Evolutionary conservation across 2,797 vertebrate genomes (phyloP).

Genomic region (Hippoglossus hippoglossus): DNA sequence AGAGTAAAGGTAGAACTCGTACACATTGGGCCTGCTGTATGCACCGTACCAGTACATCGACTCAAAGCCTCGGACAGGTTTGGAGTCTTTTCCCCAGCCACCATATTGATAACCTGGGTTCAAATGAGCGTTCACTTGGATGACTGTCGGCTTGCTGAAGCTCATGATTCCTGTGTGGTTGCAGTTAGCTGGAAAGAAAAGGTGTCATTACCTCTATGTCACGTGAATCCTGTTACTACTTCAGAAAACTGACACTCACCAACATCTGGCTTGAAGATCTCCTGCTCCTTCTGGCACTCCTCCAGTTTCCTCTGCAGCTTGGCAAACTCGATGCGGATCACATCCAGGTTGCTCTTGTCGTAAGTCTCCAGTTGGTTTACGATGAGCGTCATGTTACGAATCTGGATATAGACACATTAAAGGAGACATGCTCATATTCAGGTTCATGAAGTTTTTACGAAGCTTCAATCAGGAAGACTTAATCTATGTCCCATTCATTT

Average conservation of each 20-base stretch:
- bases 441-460: no score
- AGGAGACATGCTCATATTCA: no score
- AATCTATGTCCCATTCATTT: no score
- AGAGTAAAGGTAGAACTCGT: constrained; percentile 51
- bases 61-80: constrained; percentile 48
- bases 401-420: constrained; percentile 71
- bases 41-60: constrained; percentile 59
- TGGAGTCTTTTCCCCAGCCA: constrained; percentile 65
- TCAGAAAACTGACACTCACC: constrained; percentile 36
- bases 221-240: no score
- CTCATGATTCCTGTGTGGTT: constrained; percentile 65
- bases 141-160: constrained; percentile 53
- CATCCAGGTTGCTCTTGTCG: constrained; percentile 70
- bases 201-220: no score
- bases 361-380: constrained; percentile 72
- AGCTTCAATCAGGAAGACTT: no score
- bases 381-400: constrained; percentile 82
- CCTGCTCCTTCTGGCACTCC: constrained; percentile 65
- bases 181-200: constrained; percentile 60
- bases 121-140: constrained; percentile 55
- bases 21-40: constrained; percentile 8
- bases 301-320: constrained; percentile 76
- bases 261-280: constrained; percentile 52
- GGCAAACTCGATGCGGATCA: constrained; percentile 70
- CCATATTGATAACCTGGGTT: constrained; percentile 30